These are phyloP conservation scores for Nannoperca obscura DNA, from an alignment of 2,797 vertebrate genomes.

Conservation along the genomic window DNA sequence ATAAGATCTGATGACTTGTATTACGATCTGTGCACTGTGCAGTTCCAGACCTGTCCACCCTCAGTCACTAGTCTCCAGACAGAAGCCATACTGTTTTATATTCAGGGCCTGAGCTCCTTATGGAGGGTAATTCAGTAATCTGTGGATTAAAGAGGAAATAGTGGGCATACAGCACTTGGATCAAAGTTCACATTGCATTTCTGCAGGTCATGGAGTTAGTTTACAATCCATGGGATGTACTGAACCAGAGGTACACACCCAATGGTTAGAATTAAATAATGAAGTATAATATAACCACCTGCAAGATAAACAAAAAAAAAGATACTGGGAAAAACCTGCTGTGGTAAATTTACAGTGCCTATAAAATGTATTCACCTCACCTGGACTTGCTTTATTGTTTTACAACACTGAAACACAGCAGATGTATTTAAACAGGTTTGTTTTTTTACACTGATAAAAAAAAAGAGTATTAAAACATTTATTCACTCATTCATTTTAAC, in stretches of 20 bases:
- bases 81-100: constrained; percentile 25
- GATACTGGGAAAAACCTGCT: not conserved
- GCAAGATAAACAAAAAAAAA: not conserved
- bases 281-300: not conserved
- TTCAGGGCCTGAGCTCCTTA: constrained; percentile 50
- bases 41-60: no score
- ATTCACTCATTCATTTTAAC: not conserved
- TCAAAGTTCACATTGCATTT: constrained; percentile 43
- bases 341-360: not conserved
- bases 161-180: constrained; percentile 17
- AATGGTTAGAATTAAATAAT: not conserved
- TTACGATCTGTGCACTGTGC: not conserved
- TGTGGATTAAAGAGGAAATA: constrained; percentile 49
- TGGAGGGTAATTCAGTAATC: constrained; percentile 52
- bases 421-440: no score
- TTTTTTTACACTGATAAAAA: not conserved
- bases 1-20: not conserved
- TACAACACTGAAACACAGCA: not conserved
- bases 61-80: not conserved
- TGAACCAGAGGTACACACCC: not conserved
- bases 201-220: constrained; percentile 3
- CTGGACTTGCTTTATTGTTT: not conserved
- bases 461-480: not conserved
- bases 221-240: constrained; percentile 2
- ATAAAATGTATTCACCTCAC: not conserved